Evolutionary conservation across 2,797 vertebrate species (phyloP), one percentile per base, ranked within the genome.

Genomic region (Micromesistius poutassou): DNA sequence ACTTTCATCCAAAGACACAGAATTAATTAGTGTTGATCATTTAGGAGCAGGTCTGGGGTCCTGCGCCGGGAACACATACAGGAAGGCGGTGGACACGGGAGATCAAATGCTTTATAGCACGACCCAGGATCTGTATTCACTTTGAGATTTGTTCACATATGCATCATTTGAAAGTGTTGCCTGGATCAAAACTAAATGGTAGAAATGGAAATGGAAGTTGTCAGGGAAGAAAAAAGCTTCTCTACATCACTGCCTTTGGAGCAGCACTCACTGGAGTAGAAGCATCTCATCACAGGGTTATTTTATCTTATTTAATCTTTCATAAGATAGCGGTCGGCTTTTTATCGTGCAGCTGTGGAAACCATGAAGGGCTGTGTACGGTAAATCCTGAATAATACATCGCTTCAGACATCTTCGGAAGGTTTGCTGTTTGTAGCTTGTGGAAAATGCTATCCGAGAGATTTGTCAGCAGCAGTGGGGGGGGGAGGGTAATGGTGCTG

Each of bases 371-470:
- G 30, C 72, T 80, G 70, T 76, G 74, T 81, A 73, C 84, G 74
- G 31, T 62, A 72, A 77, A 71, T 31, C 77, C 84, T 92, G 62
- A 89, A 89, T 88, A 88, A 87, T 87, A 84, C 77, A 87, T 85
- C 55, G 68, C 75, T 75, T 77, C 73, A 83, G 86, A 86, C 81
- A 84, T 91, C 83, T 86, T 79, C 88, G 71, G 74, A 84, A 76
- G 84, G 82, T 83, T 70, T 80, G 74, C 82, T 80, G 86, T 83
- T 89, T 76, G 84, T 86, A 79, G 78, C 88, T 13, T 22, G 74
- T 68, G 62, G 74, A 82, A 77, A 25, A 6, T n/a, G 55, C 55
- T 62, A 62, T 55, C 50, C 16, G 42, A 46, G 16, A 46, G 12
- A 46, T 14, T 46, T 46, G 13, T 55, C 50, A n/a, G 46, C 46